Percentiles rank a stretch among this genome's conserved stretches.
These are phyloP conservation scores for Vireo altiloquus DNA, from an alignment of 2,113 vertebrate genomes.

Conservation along the genomic window DNA sequence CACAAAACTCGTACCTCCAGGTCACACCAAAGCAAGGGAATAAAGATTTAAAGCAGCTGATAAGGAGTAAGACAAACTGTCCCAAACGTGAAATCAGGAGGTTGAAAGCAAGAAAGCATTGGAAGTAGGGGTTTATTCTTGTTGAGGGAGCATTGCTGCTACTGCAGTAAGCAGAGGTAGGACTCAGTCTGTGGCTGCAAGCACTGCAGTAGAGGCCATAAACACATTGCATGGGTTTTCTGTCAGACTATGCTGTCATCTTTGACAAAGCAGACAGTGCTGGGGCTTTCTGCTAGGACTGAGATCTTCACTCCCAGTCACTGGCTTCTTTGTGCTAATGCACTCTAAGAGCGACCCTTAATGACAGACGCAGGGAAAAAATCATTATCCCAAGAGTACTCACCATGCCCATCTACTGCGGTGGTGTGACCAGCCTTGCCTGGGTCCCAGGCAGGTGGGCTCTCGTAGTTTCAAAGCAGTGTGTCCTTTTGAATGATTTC, in stretches of 20 bases:
- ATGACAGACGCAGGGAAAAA: neutral
- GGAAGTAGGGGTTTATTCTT: neutral
- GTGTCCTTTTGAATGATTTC: neutral
- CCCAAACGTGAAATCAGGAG: neutral
- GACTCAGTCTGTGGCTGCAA: neutral
- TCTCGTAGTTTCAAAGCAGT: neutral
- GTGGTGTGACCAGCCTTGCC: neutral
- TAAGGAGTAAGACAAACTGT: neutral
- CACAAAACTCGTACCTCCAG: neutral
- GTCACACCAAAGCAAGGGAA: neutral
- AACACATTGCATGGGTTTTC: neutral
- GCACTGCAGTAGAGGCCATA: neutral
- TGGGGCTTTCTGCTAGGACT: neutral
- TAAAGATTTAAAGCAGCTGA: neutral
- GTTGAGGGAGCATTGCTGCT: neutral
- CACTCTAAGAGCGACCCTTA: neutral
- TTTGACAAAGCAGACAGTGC: neutral
- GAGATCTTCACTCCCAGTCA: neutral
- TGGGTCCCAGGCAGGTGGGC: neutral
- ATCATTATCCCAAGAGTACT: neutral
- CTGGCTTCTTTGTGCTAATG: neutral
- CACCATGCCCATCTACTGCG: neutral
- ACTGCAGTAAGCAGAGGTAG: neutral
- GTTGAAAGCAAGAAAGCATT: neutral
- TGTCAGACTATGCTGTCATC: neutral